Conservation (phyloP, 1,140 invertebrate species). For the Drepana arcuata region DNA sequence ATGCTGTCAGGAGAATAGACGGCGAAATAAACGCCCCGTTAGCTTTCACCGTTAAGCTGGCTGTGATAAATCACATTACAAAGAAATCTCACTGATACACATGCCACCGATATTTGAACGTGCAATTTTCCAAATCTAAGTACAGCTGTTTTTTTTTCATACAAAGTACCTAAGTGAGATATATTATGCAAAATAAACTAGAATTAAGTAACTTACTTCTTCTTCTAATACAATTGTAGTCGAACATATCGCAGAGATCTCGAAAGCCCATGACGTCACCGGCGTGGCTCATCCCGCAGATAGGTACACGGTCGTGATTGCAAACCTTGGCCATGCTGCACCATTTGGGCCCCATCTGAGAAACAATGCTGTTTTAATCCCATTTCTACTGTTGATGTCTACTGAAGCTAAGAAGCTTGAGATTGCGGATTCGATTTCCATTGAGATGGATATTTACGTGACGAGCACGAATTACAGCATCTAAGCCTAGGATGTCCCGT, state of each 20-base stretch:
- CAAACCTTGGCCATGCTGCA: conserved; percentile 62
- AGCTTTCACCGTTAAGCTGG: too few species aligned
- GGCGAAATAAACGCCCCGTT: too few species aligned
- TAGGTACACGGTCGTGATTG: conserved; percentile 57
- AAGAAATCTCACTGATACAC: too few species aligned
- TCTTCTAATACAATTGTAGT: conserved; percentile 56
- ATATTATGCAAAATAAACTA: too few species aligned
- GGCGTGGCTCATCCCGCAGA: conserved; percentile 53
- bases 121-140: too few species aligned
- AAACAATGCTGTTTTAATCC: background rate
- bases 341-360: conserved; percentile 57
- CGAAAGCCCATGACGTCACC: conserved; percentile 58
- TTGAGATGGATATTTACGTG: too few species aligned
- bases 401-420: background rate
- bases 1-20: background rate
- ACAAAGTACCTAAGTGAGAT: too few species aligned
- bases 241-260: conserved; percentile 61
- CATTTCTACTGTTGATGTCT: background rate
- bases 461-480: too few species aligned
- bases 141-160: too few species aligned
- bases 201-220: conserved; percentile 38
- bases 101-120: too few species aligned
- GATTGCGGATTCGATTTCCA: too few species aligned
- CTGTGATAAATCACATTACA: too few species aligned
- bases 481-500: background rate